These are phyloP conservation scores for Aulostomus chinensis DNA, from an alignment of 2,797 vertebrate genomes.

Conservation along the genomic window DNA sequence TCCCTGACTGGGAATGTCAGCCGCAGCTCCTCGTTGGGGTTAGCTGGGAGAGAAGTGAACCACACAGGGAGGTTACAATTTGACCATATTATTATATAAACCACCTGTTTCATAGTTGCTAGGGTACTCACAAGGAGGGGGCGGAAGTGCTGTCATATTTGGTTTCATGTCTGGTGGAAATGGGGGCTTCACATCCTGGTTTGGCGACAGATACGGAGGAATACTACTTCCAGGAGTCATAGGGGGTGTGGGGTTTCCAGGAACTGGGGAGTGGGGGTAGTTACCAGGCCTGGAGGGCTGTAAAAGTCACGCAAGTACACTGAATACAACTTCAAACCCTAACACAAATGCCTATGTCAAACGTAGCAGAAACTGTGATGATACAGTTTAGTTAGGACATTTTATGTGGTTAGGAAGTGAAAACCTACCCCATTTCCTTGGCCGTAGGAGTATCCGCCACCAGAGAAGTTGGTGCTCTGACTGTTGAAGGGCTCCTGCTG, in stretches of 20 bases:
- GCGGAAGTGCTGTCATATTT: conserved; percentile 95
- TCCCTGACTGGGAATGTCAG: conserved; percentile 97
- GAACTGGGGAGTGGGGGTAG: conserved; percentile 98
- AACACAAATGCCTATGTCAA: neutral
- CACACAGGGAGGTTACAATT: too few relatives aligned
- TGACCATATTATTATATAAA: too few relatives aligned
- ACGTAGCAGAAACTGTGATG: neutral
- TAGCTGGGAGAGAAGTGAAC: conserved; percentile 77
- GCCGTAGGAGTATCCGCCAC: conserved; percentile 87
- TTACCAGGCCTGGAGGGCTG: conserved; percentile 95
- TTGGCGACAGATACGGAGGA: conserved; percentile 95
- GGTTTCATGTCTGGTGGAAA: conserved; percentile 99
- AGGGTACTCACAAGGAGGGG: conserved; percentile 88
- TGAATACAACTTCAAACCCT: conserved; percentile 28
- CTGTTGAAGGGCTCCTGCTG: conserved; percentile 91
- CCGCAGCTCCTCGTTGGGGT: conserved; percentile 94
- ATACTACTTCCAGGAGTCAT: conserved; percentile 99
- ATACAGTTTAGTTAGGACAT: neutral
- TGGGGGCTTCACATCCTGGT: conserved; percentile 96
- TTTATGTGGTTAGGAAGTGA: neutral
- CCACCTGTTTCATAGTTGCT: neutral
- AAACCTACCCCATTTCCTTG: conserved; percentile 87
- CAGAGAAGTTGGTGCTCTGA: conserved; percentile 88
- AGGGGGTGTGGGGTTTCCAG: conserved; percentile 97
- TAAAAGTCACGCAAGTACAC: conserved; percentile 25